Evolutionary conservation across 2,888 invertebrate genomes (phyloP).

Genomic region (Hyles lineata): DNA sequence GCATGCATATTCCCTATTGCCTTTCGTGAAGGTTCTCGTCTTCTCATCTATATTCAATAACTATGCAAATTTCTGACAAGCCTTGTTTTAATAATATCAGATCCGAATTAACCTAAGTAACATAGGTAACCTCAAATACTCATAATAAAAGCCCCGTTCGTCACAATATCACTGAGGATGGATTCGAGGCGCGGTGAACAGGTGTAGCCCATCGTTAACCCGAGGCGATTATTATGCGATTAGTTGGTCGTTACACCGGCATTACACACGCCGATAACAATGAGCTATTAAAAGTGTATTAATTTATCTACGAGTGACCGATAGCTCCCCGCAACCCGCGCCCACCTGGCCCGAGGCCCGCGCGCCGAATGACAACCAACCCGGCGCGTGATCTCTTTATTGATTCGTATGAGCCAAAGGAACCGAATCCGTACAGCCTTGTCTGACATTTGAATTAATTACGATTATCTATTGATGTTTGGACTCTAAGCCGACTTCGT

Average conservation of each 20-base stretch:
- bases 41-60: no score
- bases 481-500: no score
- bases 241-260: slow-evolving; percentile 64
- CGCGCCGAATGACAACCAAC: slow-evolving; percentile 5
- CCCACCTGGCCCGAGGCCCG: slow-evolving; percentile 28
- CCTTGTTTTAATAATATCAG: no score
- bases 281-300: slow-evolving; percentile 63
- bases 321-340: slow-evolving; percentile 42
- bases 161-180: background rate
- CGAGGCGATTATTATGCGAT: slow-evolving; percentile 65
- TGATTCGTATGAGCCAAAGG: background rate
- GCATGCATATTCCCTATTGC: no score
- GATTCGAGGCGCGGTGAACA: background rate
- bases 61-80: no score
- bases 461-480: no score
- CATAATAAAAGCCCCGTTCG: background rate
- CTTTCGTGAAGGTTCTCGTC: no score
- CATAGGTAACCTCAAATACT: no score
- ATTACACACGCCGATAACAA: slow-evolving; percentile 55
- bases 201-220: slow-evolving; percentile 52
- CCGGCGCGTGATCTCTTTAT: background rate
- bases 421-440: background rate
- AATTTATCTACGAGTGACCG: slow-evolving; percentile 57
- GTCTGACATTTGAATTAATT: no score
- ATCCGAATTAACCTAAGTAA: no score